Evolutionary conservation across 2,888 invertebrate species (phyloP), one percentile per base, ranked within the genome.

Genomic region (Podotricha telesiphe): DNA sequence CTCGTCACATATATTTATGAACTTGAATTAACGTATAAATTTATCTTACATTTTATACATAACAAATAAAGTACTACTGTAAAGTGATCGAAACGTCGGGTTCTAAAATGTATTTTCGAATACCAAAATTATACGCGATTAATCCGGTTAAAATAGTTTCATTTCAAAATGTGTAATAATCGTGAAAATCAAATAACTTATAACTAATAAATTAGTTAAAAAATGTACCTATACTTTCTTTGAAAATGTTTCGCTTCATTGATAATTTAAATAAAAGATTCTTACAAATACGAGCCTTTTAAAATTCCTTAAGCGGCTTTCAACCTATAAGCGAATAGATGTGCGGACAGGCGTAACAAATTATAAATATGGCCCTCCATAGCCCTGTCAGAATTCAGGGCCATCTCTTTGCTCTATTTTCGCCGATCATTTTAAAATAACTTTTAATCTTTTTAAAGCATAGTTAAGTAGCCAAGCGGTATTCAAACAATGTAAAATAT

Each of bases 271-370:
- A 48, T 50, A 62, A 20, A 62, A 50, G 34, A 61, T 11, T 37
- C 55, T 55, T 55, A 42, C 42, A 42, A 42, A 42, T 42, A 42
- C 42, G 13, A 42, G 13, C 13, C 42, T 62, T 67, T 62, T 53
- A 42, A 61, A 67, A 55, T 67, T 61, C 62, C 28, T 61, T 62
- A 62, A 67, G 67, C 67, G 67, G 67, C 47, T 67, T 59, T 67
- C 67, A 55, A 48, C 67, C 34, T 67, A 67, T 45, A 61, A 37
- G 61, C 53, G 67, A 62, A 67, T 62, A 67, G 67, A 53, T 67
- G 61, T 62, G 61, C 51, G 53, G 67, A 67, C 67, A 53, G 53
- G 55, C 67, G 62, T 67, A 22, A 55, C 67, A 67, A 67, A 67
- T 67, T 61, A 62, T 62, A 67, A 61, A 67, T 61, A 53, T 62